Conservation (phyloP, 2,888 invertebrate genomes). For the Xylota sylvarum region DNA sequence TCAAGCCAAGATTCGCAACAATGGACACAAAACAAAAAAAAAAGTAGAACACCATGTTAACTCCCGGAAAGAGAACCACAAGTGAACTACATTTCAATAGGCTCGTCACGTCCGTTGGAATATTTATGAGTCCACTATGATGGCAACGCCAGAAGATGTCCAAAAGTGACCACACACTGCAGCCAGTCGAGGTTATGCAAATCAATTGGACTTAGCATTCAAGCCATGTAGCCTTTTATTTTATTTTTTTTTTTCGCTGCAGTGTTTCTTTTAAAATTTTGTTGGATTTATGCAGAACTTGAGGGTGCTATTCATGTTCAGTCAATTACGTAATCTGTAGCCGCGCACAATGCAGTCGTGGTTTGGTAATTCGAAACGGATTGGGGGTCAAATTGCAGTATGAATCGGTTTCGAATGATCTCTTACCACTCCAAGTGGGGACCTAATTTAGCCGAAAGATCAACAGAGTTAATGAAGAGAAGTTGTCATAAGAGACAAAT, state of each 20-base stretch:
- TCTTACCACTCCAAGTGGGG: conserved; percentile 21
- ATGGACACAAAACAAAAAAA: conserved; percentile 5
- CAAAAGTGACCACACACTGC: conserved; percentile 65
- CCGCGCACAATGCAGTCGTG: conserved; percentile 8
- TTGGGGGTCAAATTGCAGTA: conserved; percentile 62
- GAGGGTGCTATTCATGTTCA: conserved; percentile 34
- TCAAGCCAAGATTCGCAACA: conserved; percentile 28
- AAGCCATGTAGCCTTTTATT: conserved; percentile 20
- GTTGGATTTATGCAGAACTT: conserved; percentile 29
- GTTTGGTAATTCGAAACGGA: conserved; percentile 37
- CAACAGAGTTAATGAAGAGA: conserved; percentile 59
- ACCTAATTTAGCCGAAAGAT: conserved; percentile 58
- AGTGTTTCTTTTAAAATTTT: background rate
- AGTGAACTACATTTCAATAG: conserved; percentile 32
- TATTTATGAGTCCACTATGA: conserved; percentile 48
- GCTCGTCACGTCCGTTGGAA: conserved; percentile 56
- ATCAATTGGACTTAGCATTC: conserved; percentile 50
- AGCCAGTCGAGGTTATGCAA: conserved; percentile 41
- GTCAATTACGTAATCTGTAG: conserved; percentile 19
- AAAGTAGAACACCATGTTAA: conserved; percentile 18
- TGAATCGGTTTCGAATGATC: conserved; percentile 35
- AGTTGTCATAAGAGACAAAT: conserved; percentile 27
- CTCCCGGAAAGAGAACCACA: background rate
- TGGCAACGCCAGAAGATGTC: conserved; percentile 58
- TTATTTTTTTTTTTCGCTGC: too few species aligned